Evolutionary conservation across 2,113 vertebrate genomes (phyloP).

Genomic region (Asarcornis scutulata): DNA sequence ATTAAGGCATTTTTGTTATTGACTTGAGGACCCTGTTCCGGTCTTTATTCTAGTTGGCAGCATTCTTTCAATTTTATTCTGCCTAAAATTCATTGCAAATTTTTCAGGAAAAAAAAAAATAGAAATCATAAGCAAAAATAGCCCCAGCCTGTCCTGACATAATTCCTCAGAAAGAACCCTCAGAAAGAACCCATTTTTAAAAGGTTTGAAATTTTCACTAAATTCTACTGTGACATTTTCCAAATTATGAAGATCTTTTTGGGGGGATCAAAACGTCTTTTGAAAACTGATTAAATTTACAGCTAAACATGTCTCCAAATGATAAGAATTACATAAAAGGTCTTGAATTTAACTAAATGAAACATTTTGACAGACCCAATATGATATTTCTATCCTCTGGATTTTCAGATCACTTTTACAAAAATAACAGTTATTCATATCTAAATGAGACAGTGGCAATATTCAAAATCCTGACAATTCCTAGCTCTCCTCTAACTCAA

Average conservation of each 20-base stretch:
- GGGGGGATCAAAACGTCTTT: background rate
- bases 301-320: background rate
- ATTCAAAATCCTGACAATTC: background rate
- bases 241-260: background rate
- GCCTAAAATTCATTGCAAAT: background rate
- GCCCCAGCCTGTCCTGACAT: background rate
- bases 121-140: background rate
- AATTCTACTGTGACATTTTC: background rate
- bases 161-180: background rate
- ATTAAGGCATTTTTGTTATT: background rate
- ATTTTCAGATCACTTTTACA: conserved; percentile 5
- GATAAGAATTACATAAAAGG: background rate
- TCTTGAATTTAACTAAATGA: background rate
- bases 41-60: background rate
- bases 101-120: background rate
- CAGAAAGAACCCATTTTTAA: background rate
- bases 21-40: background rate
- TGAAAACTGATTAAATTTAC: background rate
- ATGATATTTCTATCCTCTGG: background rate
- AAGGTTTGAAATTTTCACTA: background rate
- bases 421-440: background rate
- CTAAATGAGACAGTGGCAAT: background rate
- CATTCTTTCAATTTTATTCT: background rate
- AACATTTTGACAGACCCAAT: conserved; percentile 7
- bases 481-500: background rate